Conservation (phyloP, 2,888 invertebrate species). For the Pseudoips prasinana region DNA sequence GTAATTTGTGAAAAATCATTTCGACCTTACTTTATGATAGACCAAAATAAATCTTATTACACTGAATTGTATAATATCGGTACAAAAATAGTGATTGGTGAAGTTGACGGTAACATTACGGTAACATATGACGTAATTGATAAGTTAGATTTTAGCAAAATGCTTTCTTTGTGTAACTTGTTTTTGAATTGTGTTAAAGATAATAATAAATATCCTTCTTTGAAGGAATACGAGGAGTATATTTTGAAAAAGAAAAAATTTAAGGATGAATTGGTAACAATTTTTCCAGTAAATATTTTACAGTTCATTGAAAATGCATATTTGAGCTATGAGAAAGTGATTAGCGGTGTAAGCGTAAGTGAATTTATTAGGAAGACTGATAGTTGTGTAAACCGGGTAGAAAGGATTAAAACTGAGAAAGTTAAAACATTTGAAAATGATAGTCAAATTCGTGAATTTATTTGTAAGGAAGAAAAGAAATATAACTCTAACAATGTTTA, state of each 20-base stretch:
- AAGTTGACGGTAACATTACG: not conserved
- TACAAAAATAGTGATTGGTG: not conserved
- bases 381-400: not conserved
- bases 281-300: not conserved
- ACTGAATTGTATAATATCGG: not conserved
- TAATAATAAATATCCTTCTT: slow-evolving; percentile 13
- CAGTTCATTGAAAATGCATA: not conserved
- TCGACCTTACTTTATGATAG: not conserved
- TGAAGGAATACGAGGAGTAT: slow-evolving; percentile 14
- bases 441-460: not conserved
- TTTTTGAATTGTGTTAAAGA: slow-evolving; percentile 15
- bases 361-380: not conserved
- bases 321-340: not conserved
- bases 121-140: not conserved
- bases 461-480: not conserved
- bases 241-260: slow-evolving; percentile 5
- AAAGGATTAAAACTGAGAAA: not conserved
- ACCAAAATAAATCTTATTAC: not conserved
- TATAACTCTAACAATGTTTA: too few relatives aligned
- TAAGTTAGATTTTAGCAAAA: slow-evolving; percentile 1
- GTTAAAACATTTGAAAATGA: not conserved
- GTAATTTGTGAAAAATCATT: not conserved
- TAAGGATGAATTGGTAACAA: not conserved
- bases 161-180: slow-evolving; percentile 11
- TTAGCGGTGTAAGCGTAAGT: not conserved